Evolutionary conservation across 2,888 invertebrate species (phyloP).

Genomic region (Pyrocoelia pectoralis): DNA sequence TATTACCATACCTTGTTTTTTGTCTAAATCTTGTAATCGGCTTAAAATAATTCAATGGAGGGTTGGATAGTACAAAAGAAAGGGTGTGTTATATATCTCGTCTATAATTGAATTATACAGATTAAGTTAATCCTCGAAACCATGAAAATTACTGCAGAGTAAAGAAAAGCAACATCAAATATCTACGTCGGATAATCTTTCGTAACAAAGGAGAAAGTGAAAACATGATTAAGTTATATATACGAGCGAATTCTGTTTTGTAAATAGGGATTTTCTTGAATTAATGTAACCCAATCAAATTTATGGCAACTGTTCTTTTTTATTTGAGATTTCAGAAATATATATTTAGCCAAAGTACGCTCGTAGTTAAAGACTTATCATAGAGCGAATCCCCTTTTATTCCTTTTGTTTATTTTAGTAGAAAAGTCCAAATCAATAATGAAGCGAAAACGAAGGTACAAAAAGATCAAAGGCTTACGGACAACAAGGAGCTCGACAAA

Average conservation of each 20-base stretch:
- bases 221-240: slow-evolving; percentile 9
- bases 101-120: slow-evolving; percentile 38
- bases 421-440: neutral
- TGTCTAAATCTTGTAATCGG: slow-evolving; percentile 17
- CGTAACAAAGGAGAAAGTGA: slow-evolving; percentile 19
- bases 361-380: neutral
- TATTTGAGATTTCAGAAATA: neutral
- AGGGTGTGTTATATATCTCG: slow-evolving; percentile 19
- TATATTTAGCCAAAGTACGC: neutral
- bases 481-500: neutral
- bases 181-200: slow-evolving; percentile 14
- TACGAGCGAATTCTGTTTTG: too few relatives aligned
- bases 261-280: too few relatives aligned
- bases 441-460: neutral
- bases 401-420: neutral
- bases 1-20: neutral
- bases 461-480: neutral
- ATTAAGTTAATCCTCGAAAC: slow-evolving; percentile 37
- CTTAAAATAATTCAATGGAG: slow-evolving; percentile 13
- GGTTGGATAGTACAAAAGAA: neutral
- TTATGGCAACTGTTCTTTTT: neutral
- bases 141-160: slow-evolving; percentile 27
- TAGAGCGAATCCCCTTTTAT: neutral
- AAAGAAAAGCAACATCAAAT: slow-evolving; percentile 14
- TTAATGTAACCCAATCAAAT: neutral